Evolutionary conservation across 2,888 invertebrate species (phyloP).

Genomic region (Sepiola atlantica): DNA sequence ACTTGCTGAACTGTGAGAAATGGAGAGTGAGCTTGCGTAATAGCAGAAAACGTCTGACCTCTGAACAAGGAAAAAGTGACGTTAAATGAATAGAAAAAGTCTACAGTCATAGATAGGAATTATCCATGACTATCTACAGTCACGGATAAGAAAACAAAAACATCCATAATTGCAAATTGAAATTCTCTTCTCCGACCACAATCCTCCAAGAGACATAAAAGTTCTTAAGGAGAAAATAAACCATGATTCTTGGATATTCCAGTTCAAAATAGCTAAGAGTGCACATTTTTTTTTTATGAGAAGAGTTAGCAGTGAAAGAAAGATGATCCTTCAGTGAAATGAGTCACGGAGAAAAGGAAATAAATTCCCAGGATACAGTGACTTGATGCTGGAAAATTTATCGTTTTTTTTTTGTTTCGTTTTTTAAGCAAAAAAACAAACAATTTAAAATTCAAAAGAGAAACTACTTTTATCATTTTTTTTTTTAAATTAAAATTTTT

Average conservation of each 20-base stretch:
- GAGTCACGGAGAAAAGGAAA: neutral
- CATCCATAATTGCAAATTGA: neutral
- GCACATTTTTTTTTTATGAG: neutral
- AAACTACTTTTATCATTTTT: neutral
- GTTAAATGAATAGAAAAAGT: neutral
- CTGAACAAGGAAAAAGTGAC: neutral
- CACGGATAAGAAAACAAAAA: neutral
- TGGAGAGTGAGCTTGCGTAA: too few species aligned
- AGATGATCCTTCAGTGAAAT: neutral
- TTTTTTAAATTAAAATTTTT: neutral
- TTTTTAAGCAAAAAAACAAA: too few species aligned
- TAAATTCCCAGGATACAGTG: neutral
- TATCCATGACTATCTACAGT: neutral
- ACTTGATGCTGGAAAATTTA: neutral
- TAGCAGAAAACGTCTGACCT: too few species aligned
- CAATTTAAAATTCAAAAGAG: neutral
- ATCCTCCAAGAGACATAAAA: neutral
- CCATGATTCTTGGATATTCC: slow-evolving; percentile 6
- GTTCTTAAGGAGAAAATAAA: neutral
- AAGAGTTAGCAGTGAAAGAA: neutral
- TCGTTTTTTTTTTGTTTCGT: too few species aligned
- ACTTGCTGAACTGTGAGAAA: too few species aligned
- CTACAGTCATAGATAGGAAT: neutral
- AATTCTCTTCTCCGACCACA: neutral
- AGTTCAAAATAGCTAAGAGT: neutral